Evolutionary conservation across 2,113 vertebrate species (phyloP).

Genomic region (Pedetes capensis): DNA sequence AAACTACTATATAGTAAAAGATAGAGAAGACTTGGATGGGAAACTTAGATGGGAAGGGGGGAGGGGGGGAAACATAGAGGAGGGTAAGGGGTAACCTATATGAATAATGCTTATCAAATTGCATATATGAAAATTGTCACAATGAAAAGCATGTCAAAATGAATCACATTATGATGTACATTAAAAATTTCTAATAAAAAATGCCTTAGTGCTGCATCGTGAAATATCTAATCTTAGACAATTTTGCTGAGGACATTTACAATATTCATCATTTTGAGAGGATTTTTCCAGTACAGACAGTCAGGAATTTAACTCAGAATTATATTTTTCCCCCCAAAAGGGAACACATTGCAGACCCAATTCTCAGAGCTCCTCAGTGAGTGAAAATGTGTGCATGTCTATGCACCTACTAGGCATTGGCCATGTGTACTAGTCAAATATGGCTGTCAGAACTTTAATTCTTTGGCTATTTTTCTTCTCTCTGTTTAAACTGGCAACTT

Average conservation of each 20-base stretch:
- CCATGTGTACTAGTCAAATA: neutral
- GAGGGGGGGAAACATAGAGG: too few relatives aligned
- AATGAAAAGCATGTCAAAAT: too few relatives aligned
- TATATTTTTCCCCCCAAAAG: neutral
- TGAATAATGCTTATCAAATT: too few relatives aligned
- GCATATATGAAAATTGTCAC: too few relatives aligned
- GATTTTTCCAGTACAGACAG: neutral
- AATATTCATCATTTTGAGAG: neutral
- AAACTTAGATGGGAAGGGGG: too few relatives aligned
- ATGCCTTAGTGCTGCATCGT: neutral
- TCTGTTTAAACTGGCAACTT: slow-evolving; percentile 73
- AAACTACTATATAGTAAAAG: too few relatives aligned
- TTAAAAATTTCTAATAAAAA: too few relatives aligned
- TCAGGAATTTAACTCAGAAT: neutral
- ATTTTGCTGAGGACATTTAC: neutral
- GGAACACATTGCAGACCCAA: neutral
- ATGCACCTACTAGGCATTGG: neutral
- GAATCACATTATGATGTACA: too few relatives aligned
- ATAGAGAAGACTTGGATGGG: too few relatives aligned
- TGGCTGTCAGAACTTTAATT: neutral
- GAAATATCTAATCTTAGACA: neutral
- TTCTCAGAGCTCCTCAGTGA: neutral
- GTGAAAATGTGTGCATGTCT: neutral
- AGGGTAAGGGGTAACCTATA: too few relatives aligned
- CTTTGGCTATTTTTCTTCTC: slow-evolving; percentile 32